Evolutionary conservation across 2,113 vertebrate species (phyloP).

Genomic region (Muntiacus reevesi): DNA sequence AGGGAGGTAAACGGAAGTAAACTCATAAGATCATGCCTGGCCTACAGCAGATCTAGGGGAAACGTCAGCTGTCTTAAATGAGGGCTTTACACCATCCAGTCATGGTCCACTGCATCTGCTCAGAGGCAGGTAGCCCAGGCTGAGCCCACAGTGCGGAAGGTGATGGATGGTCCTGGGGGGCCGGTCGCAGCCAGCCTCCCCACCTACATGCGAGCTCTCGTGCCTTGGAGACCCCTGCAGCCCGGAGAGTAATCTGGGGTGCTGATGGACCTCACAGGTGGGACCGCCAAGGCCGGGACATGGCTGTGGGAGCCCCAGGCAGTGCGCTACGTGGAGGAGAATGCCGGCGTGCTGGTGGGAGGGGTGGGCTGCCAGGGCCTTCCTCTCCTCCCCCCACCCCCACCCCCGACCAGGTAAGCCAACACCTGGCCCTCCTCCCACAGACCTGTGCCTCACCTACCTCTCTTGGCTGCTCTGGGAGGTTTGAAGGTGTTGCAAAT

Average conservation of each 20-base stretch:
- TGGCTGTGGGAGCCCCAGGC: background rate
- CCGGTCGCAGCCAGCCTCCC: background rate
- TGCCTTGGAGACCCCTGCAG: accelerated
- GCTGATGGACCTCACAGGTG: accelerated
- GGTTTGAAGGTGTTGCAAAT: conserved; percentile 17
- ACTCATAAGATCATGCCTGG: background rate
- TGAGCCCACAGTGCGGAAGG: accelerated
- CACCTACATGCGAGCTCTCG: accelerated
- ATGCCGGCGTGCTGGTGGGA: background rate
- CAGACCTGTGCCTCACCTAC: background rate
- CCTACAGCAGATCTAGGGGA: background rate
- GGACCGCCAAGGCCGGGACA: background rate
- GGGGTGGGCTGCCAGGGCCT: background rate
- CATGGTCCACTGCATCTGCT: background rate
- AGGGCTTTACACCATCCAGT: background rate
- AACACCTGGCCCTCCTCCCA: background rate
- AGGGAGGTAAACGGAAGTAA: background rate
- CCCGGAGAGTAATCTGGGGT: background rate
- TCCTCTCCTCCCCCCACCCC: background rate
- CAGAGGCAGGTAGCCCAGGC: background rate
- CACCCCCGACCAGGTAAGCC: accelerated
- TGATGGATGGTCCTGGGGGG: background rate
- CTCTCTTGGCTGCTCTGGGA: background rate
- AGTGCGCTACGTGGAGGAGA: accelerated
- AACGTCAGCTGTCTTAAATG: accelerated